Base-by-base conservation (phyloP, 2,888 invertebrate genomes). In the Trissolcus brochymenae region DNA sequence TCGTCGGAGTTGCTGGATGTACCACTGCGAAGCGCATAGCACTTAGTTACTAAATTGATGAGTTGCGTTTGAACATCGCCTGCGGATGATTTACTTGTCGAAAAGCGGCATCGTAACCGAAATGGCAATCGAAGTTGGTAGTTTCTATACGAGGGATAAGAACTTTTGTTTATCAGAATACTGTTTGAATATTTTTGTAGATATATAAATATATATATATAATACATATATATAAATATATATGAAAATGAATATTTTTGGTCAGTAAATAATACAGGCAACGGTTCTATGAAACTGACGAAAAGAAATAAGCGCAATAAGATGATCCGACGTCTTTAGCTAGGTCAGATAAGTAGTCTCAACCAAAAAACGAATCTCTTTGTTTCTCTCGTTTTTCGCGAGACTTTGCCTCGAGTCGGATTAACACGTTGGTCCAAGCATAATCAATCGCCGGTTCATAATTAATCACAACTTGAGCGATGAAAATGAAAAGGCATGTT, bases 361-460 rank as follows among this genome's bases (percentile, higher is more conserved):
- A 35, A 35, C 35, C 29, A 46, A 61, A 43, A 66, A 60, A 56
- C 61, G 66, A 67, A 57, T 70, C 70, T 76, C 75, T 70, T 76
- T 76, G 50, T 62, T 35, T 74, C 74, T 76, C 64, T 60, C 68
- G 60, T 66, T 68, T 43, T 53, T 49, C 54, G 68, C 64, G 64
- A 64, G 57, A 64, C 54, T 46, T 59, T 64, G 62, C 21, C 64
- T 71, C 64, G 64, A 16, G 41, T 14, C 51, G 56, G 53, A 57
- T 13, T 53, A 56, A 62, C 62, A 57, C 62, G 61, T 50, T 35
- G 14, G 16, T 19, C 14, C 43, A 40, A 16, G 51, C 53, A 64
- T 54, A 53, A 67, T 29, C 51, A 40, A 66, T 29, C 29, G 19
- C 14, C 51, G 14, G 11, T 19, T 54, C 7, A 19, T 11, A 13